Base-by-base conservation (phyloP, 1,140 invertebrate species). In the Armadillidium nasatum region DNA sequence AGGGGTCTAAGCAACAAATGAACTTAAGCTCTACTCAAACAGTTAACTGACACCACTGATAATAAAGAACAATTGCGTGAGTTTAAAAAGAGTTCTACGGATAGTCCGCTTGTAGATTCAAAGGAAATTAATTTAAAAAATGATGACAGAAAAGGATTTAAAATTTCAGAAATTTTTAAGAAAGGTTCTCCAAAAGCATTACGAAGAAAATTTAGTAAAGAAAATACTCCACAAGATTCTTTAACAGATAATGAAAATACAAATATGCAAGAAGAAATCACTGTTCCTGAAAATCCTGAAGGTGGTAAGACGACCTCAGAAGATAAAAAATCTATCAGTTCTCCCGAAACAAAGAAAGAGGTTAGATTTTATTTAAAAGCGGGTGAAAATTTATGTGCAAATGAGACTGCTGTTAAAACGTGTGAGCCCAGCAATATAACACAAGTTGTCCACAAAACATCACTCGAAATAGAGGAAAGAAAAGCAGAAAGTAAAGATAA, bases 151-250 rank as follows among this genome's bases (percentile, higher is more conserved):
- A 81, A 79, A 71, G 68, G 75, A 15, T 78, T 81, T 19, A 77
- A 77, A 54, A 76, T 81, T 19, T 33, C 77, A 4, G 76, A 77
- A n/a, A 77, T 81, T 45, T 44, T 81, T 44, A 80, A 76, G 71
- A 81, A 81, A 23, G 77, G 77, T 1, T 81, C 80, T 66, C 80
- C 80, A 33, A 81, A 81, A 67, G 74, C 76, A 44, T 72, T 81
- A 7, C 50, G 80, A 21, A 79, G 78, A 70, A 78, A 81, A 46
- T 77, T 77, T 15, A 78, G 78, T 46, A 75, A 79, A 71, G 45
- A 77, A 54, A 33, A 33, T 33, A 33, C 6, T 33, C 33, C 33
- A 79, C 71, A 44, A 72, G 78, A n/a, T n/a, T n/a, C n/a, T n/a
- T n/a, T n/a, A n/a, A n/a, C n/a, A n/a, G n/a, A 71, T 33, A 33